Evolutionary conservation across 2,888 invertebrate genomes (phyloP).

Genomic region (Blera fallax): DNA sequence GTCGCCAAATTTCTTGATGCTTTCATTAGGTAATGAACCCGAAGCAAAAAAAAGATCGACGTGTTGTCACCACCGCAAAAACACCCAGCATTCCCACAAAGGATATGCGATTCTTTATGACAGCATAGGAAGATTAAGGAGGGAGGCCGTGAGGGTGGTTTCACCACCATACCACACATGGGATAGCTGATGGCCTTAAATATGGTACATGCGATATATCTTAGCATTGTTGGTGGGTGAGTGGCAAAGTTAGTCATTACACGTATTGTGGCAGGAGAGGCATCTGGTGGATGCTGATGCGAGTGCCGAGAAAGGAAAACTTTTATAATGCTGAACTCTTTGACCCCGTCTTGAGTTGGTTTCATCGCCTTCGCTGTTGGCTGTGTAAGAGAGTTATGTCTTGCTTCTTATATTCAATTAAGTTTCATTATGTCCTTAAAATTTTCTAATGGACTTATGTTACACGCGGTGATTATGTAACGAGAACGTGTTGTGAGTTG

Average conservation of each 20-base stretch:
- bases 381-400: conserved; percentile 30
- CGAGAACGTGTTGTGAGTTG: conserved; percentile 12
- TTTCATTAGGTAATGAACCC: conserved; percentile 69
- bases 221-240: conserved; percentile 37
- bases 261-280: conserved; percentile 31
- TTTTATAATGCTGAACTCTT: conserved; percentile 55
- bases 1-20: conserved; percentile 57
- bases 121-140: conserved; percentile 45
- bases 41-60: conserved; percentile 37
- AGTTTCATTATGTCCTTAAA: conserved; percentile 52
- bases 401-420: conserved; percentile 63
- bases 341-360: conserved; percentile 50
- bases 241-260: conserved; percentile 61
- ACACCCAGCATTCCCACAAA: conserved; percentile 9
- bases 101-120: conserved; percentile 60
- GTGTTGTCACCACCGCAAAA: conserved; percentile 57
- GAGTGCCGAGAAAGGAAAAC: conserved; percentile 5
- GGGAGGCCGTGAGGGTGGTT: background rate
- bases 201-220: conserved; percentile 39
- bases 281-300: conserved; percentile 9
- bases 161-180: conserved; percentile 36
- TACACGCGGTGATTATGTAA: conserved; percentile 40
- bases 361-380: background rate
- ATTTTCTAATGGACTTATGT: conserved; percentile 44
- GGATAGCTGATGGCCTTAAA: conserved; percentile 62